phyloP scores from a whole-genome alignment of 2,888 invertebrate genomes.

The Pachycephus smyrnensis region DNA sequence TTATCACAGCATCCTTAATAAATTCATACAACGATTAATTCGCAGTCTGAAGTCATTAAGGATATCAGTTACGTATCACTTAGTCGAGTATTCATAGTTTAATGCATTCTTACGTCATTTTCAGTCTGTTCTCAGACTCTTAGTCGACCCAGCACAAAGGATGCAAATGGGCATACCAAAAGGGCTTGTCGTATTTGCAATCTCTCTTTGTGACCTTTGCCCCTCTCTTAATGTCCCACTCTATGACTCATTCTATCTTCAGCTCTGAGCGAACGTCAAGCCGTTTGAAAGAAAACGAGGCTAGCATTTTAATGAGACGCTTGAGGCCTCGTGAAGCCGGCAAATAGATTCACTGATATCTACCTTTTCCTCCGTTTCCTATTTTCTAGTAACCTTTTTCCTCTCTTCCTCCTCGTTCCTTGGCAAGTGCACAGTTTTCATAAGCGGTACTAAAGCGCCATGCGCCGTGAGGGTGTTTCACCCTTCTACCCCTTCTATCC shows the following conservation, averaged over 20 bases:
- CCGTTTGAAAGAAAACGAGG: slow-evolving; percentile 55
- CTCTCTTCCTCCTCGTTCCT: slow-evolving; percentile 30
- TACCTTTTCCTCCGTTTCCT: slow-evolving; percentile 22
- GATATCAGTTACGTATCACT: not conserved
- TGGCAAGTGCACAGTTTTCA: slow-evolving; percentile 41
- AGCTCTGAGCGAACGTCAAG: slow-evolving; percentile 29
- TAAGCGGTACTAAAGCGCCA: slow-evolving; percentile 41
- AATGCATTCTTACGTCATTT: not conserved
- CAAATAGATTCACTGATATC: slow-evolving; percentile 63
- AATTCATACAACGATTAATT: not conserved
- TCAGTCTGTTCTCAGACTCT: not conserved
- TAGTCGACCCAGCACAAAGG: not conserved
- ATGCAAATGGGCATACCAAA: slow-evolving; percentile 13
- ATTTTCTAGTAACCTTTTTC: slow-evolving; percentile 29
- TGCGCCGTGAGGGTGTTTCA: slow-evolving; percentile 24
- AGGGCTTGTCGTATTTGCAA: slow-evolving; percentile 62
- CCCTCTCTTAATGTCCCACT: slow-evolving; percentile 46
- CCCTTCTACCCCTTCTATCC: not conserved
- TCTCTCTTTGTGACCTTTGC: slow-evolving; percentile 56
- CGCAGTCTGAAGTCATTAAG: not conserved
- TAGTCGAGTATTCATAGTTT: not conserved
- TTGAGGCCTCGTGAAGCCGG: slow-evolving; percentile 47
- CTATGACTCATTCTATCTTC: slow-evolving; percentile 22
- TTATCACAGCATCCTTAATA: not conserved
- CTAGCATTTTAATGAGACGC: slow-evolving; percentile 61